Percentiles rank a stretch among this genome's conserved stretches.
These are phyloP conservation scores for Eretmochelys imbricata DNA, from an alignment of 2,113 vertebrate species.

Conservation along the genomic window DNA sequence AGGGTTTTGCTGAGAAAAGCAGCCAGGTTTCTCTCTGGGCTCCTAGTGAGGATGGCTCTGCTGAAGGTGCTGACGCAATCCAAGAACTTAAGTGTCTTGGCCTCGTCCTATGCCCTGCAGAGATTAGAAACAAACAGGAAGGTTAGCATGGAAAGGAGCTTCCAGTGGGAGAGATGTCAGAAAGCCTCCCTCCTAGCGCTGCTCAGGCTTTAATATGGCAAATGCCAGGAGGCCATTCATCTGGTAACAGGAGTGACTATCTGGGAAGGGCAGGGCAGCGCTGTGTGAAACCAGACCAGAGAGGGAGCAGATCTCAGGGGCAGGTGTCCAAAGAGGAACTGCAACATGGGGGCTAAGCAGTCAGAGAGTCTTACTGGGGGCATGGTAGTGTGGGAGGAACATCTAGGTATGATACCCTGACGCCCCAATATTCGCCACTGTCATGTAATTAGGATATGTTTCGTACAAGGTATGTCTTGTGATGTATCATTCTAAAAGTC, in stretches of 20 bases:
- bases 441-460: too few species aligned
- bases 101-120: background rate
- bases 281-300: background rate
- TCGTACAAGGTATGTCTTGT: too few species aligned
- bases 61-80: background rate
- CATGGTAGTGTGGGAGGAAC: background rate
- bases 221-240: too few species aligned
- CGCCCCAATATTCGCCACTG: too few species aligned
- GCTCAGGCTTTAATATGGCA: background rate
- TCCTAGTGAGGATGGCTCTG: background rate
- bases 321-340: too few species aligned
- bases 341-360: background rate
- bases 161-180: background rate
- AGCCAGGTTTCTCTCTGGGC: background rate
- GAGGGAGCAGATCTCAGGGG: background rate
- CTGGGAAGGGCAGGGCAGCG: background rate
- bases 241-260: background rate
- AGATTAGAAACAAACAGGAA: background rate
- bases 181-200: background rate
- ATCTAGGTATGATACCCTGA: background rate
- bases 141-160: background rate
- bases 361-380: background rate
- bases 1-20: background rate
- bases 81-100: background rate
- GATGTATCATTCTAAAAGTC: too few species aligned